Evolutionary conservation across 2,888 invertebrate species (phyloP), one percentile per base, ranked within the genome.

Genomic region (Therioaphis trifolii): DNA sequence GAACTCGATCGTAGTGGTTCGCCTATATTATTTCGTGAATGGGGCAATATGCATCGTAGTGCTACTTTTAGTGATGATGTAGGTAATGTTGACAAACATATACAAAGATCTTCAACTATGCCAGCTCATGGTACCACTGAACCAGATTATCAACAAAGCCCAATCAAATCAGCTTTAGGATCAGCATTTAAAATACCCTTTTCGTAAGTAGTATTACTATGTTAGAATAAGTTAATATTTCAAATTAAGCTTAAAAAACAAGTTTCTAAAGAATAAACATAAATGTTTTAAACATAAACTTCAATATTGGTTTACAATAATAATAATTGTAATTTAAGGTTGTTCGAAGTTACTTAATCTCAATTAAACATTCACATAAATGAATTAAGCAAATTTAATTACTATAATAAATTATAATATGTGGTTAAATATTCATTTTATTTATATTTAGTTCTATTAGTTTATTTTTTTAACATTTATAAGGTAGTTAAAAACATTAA

Each of bases 141-240:
- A 40, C 68, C 15, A 68, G 86, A 85, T 74, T 85, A 85, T 69
- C 85, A 85, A 61, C 85, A 86, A 46, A 84, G 86, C 71, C 85
- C 86, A 11, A 86, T 87, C 9, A 85, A 86, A 49, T 84, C 85
- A 46, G 82, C 95, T 93, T 87, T 90, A 95, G 84, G 93, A 95
- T 95, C 95, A 86, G 93, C 94, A 84, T 91, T 96, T 85, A 96
- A 96, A 90, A 91, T 95, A 86, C 95, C 94, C 87, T 95, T 96
- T 88, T 94, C 95, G 95, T 96, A 91, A 91, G 89, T 87, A 63
- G 61, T 29, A 40, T 11, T 35, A n/a, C 4, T 46, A n/a, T 66
- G 14, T 24, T 35, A n/a, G 40, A 24, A 15, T 79, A 52, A 46
- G 43, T 21, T 63, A 14, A 35, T 66, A 29, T 78, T 46, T 4